phyloP scores from a whole-genome alignment of 2,113 vertebrate genomes.

The Galemys pyrenaicus region DNA sequence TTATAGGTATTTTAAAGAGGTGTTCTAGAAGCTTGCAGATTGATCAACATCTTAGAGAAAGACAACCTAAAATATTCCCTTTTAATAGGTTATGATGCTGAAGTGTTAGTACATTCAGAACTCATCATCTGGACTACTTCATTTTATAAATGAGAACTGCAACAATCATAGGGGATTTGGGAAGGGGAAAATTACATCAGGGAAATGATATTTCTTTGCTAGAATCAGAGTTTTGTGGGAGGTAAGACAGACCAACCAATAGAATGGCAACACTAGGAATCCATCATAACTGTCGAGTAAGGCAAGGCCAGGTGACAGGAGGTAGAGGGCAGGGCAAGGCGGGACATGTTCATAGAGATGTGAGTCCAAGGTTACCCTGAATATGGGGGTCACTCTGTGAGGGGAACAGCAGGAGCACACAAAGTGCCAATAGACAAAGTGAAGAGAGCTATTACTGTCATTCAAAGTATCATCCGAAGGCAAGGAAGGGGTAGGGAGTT shows the following conservation, averaged over 20 bases:
- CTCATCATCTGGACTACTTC: constrained; percentile 61
- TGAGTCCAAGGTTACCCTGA: background rate
- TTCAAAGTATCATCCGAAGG: background rate
- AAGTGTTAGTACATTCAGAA: constrained; percentile 56
- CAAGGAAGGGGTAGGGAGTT: background rate
- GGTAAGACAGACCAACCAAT: background rate
- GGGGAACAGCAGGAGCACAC: background rate
- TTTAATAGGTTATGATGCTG: constrained; percentile 54
- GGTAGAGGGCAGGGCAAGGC: background rate
- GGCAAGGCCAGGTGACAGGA: background rate
- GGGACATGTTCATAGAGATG: background rate
- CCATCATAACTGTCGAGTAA: background rate
- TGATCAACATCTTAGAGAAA: constrained; percentile 52
- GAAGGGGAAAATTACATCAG: constrained; percentile 53
- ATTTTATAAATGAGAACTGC: constrained; percentile 66
- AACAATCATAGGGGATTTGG: constrained; percentile 22
- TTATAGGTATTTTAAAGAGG: constrained; percentile 60
- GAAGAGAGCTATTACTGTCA: background rate
- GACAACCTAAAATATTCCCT: constrained; percentile 7
- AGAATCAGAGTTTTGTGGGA: constrained; percentile 12
- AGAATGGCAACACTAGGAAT: background rate
- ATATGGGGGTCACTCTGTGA: background rate
- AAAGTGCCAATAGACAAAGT: background rate
- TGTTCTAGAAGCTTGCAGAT: constrained; percentile 31
- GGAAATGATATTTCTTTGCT: constrained; percentile 54